Conservation (phyloP, 2,888 invertebrate species). For the Aspidiotus destructor region DNA sequence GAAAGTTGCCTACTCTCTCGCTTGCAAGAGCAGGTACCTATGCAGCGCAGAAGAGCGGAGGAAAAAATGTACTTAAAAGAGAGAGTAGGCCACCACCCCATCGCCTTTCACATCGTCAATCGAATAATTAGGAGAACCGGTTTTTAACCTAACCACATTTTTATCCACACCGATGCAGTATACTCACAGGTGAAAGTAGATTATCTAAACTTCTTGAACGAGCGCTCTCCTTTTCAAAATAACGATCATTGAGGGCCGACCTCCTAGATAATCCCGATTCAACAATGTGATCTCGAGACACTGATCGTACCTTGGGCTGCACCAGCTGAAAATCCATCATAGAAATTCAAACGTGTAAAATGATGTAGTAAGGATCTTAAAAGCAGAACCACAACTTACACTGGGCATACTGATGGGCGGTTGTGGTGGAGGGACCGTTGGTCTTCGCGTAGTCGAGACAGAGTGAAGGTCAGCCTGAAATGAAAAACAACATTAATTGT, state of each 20-base stretch:
- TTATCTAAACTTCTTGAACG: slow-evolving; percentile 75
- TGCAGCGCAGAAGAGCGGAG: too few species aligned
- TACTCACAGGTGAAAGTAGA: slow-evolving; percentile 52
- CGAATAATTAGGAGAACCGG: too few species aligned
- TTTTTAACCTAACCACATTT: too few species aligned
- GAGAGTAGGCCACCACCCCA: too few species aligned
- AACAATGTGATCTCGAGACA: slow-evolving; percentile 41
- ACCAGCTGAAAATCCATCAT: slow-evolving; percentile 23
- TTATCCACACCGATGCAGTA: too few species aligned
- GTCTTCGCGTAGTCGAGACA: slow-evolving; percentile 37
- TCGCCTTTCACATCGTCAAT: too few species aligned
- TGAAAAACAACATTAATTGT: too few species aligned
- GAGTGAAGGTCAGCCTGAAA: slow-evolving; percentile 32
- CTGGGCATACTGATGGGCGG: slow-evolving; percentile 36
- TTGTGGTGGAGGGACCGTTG: slow-evolving; percentile 39
- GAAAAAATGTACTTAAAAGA: too few species aligned
- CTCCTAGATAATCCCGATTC: slow-evolving; percentile 57
- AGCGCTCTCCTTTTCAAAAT: slow-evolving; percentile 56
- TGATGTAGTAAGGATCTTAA: background rate
- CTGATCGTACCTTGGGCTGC: slow-evolving; percentile 39
- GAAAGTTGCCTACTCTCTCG: too few species aligned
- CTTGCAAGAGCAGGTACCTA: too few species aligned
- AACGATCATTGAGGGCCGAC: slow-evolving; percentile 78
- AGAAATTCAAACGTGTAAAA: background rate
- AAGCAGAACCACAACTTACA: slow-evolving; percentile 26